Base-by-base conservation (phyloP, 2,113 vertebrate species). In the Bostrychus sinensis region DNA sequence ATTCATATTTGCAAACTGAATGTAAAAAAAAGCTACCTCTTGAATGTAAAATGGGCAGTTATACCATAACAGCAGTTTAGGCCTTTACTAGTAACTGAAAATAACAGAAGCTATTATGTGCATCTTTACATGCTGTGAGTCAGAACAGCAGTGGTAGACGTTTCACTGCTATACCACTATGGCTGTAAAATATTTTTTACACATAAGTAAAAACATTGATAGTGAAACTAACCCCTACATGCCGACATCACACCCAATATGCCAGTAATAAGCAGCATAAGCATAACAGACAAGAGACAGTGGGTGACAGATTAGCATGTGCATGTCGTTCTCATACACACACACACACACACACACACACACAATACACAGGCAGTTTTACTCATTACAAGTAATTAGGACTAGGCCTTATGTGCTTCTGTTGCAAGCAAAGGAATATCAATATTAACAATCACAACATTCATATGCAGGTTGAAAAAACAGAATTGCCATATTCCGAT, bases 301-400 rank as follows among this genome's bases (percentile, higher is more conserved):
- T 42, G 41, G 41, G 41, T 46, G 14, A 65, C 30, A 56, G 34
- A 62, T 23, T 32, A 43, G 51, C 17, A 12, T 7, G 16, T 26
- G 5, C 17, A n/a, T 42, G 1, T 42, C 30, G 8, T 3, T 7
- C 8, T 8, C 30, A 32, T 8, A 32, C 30, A 8, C 30, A 32
- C 8, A 32, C 5, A 32, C 30, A n/a, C n/a, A n/a, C n/a, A n/a
- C n/a, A n/a, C n/a, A n/a, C n/a, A n/a, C n/a, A n/a, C n/a, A n/a
- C n/a, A 32, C n/a, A n/a, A n/a, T n/a, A n/a, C n/a, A n/a, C n/a
- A n/a, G n/a, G n/a, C n/a, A n/a, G n/a, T n/a, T n/a, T n/a, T n/a
- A n/a, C n/a, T n/a, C n/a, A n/a, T n/a, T n/a, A n/a, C n/a, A n/a
- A n/a, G n/a, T n/a, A n/a, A n/a, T n/a, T n/a, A n/a, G n/a, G n/a